Percentiles rank a stretch among this genome's conserved stretches.
Evolutionary conservation across 64 coral and sea anemone genomes (phyloP).

Genomic region (Stylophora pistillata): DNA sequence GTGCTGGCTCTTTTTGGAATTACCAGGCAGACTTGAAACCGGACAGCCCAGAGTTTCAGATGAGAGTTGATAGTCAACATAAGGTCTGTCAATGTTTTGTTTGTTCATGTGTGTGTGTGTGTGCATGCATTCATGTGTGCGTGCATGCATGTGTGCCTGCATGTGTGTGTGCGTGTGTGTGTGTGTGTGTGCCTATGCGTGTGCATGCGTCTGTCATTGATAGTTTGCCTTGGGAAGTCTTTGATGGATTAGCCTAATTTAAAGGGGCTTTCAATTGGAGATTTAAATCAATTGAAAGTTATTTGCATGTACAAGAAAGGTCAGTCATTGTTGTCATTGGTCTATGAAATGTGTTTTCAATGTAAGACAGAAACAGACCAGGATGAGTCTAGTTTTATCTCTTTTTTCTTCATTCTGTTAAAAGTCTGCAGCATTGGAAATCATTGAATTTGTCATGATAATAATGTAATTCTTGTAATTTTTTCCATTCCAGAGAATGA

Average conservation of each 20-base stretch:
- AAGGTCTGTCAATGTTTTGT: conserved; percentile 24
- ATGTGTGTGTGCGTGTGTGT: not conserved
- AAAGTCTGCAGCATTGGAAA: too few relatives aligned
- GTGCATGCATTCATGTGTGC: not conserved
- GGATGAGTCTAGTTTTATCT: too few relatives aligned
- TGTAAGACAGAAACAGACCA: too few relatives aligned
- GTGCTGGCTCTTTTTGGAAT: conserved; percentile 90
- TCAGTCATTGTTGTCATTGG: too few relatives aligned
- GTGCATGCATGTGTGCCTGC: not conserved
- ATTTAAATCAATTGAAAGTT: too few relatives aligned
- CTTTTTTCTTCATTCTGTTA: too few relatives aligned
- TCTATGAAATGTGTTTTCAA: too few relatives aligned
- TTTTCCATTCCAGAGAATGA: conserved; percentile 32
- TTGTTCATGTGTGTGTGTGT: not conserved
- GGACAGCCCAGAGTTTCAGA: conserved; percentile 53
- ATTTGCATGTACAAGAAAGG: too few relatives aligned
- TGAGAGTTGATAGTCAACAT: conserved; percentile 36
- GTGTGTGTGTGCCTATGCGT: too few relatives aligned
- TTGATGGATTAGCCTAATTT: not conserved
- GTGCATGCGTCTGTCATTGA: too few relatives aligned
- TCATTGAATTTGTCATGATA: not conserved
- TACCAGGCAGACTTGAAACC: conserved; percentile 37
- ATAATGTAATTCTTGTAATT: not conserved
- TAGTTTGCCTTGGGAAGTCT: not conserved
- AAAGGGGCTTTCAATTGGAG: too few relatives aligned